phyloP scores from a whole-genome alignment of 1,140 invertebrate species.

The Bombus pyrosoma region DNA sequence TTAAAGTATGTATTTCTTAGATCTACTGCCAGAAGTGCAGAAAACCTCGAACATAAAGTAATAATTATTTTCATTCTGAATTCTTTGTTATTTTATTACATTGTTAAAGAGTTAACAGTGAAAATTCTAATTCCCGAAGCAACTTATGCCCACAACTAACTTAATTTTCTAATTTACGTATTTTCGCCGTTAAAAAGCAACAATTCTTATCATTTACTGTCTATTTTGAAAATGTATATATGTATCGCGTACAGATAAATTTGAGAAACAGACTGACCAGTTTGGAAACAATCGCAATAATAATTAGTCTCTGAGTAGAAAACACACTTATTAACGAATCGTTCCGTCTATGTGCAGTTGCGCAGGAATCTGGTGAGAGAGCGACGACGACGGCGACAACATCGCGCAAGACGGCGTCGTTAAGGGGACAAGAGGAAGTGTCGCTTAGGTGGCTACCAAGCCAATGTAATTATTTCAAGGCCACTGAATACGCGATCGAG shows the following conservation, averaged over 20 bases:
- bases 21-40: not conserved
- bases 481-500: slow-evolving; percentile 77
- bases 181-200: too few relatives aligned
- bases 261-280: not conserved
- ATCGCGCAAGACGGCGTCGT: slow-evolving; percentile 62
- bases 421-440: slow-evolving; percentile 62
- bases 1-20: too few relatives aligned
- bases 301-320: not conserved
- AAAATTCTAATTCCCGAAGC: too few relatives aligned
- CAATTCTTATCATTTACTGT: too few relatives aligned
- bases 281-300: not conserved
- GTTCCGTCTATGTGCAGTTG: slow-evolving; percentile 1
- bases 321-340: not conserved
- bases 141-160: too few relatives aligned
- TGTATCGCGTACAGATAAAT: not conserved
- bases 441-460: slow-evolving; percentile 56
- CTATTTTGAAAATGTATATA: too few relatives aligned
- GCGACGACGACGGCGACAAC: slow-evolving; percentile 40
- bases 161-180: too few relatives aligned
- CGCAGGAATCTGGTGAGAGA: slow-evolving; percentile 13
- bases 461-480: slow-evolving; percentile 78
- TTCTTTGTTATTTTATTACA: not conserved
- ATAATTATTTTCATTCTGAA: not conserved
- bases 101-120: not conserved
- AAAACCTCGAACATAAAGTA: not conserved